Conservation (phyloP, 2,113 vertebrate genomes). For the Hassar affinis region DNA sequence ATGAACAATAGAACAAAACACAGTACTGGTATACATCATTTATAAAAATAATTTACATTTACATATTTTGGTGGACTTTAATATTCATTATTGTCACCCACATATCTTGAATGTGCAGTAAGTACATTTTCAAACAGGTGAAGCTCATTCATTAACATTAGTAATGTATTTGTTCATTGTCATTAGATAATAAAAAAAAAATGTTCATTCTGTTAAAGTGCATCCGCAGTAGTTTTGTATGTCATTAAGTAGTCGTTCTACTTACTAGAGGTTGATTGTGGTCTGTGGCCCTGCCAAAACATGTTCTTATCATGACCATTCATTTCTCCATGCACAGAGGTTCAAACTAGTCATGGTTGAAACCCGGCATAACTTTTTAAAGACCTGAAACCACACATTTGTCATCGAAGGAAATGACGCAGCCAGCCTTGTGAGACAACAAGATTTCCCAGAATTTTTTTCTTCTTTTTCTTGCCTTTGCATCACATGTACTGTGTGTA, state of each 20-base stretch:
- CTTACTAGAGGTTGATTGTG: constrained; percentile 67
- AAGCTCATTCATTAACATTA: not conserved
- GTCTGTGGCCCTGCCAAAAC: constrained; percentile 61
- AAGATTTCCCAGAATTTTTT: constrained; percentile 74
- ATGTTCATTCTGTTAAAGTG: not conserved
- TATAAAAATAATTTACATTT: not conserved
- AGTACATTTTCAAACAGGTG: not conserved
- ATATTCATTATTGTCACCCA: not conserved
- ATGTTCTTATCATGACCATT: constrained; percentile 73
- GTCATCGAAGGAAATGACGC: constrained; percentile 76
- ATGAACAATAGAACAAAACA: not conserved
- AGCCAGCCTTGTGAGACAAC: constrained; percentile 67
- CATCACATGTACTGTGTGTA: constrained; percentile 43
- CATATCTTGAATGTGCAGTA: not conserved
- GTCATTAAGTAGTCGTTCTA: constrained; percentile 42
- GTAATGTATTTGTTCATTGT: not conserved
- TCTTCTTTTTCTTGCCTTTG: constrained; percentile 49
- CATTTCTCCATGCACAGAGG: constrained; percentile 65
- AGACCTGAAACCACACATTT: constrained; percentile 71
- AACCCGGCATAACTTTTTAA: constrained; percentile 68
- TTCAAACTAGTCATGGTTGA: constrained; percentile 70
- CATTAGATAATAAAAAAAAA: not conserved
- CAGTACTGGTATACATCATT: not conserved
- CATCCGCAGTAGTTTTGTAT: constrained; percentile 6
- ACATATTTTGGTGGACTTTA: not conserved